Evolutionary conservation across 2,888 invertebrate genomes (phyloP), one percentile per base, ranked within the genome.

Genomic region (Pantelozetes paolii): DNA sequence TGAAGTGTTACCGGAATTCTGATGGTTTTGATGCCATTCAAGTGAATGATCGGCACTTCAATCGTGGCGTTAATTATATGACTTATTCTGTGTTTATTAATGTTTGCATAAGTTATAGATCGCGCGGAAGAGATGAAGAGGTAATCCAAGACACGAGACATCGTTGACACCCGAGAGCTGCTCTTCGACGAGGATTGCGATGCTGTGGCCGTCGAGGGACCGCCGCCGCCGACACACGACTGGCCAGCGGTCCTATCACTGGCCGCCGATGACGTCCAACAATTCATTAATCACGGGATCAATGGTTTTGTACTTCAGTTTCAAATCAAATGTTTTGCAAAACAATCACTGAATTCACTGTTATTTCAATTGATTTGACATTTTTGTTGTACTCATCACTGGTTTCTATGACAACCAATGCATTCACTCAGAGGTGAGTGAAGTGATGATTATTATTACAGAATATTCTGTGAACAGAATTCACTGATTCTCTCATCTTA

Each of bases 41-140:
- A 23, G 42, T 40, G 30, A 50, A 71, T 40, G 62, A 64, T 71
- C 23, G 74, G 74, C 6, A 67, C 71, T 30, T 74, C 74, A 48
- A 30, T 32, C n/a, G 74, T 74, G 23, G 70, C 42, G 62, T 74
- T 74, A 13, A 74, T 67, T 30, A 74, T 71, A 54, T 67, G 50
- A 36, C 23, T 50, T 23, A 74, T 74, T 64, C 50, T 64, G 54
- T 71, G 45, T 32, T 74, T 71, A 42, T 30, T 42, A 50, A 74
- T 28, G 26, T 71, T 71, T 48, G 42, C 64, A 15, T 23, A 26
- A 20, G 71, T 74, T 48, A 74, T 71, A 0, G 40, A 67, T 13
- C 67, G 67, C 1, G 67, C 67, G 6, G 40, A 40, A 2, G 67
- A 67, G 36, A 67, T 67, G 32, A 40, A 67, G 40, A 67, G 15